phyloP scores from a whole-genome alignment of 2,113 vertebrate genomes.

The Istiophorus platypterus region DNA sequence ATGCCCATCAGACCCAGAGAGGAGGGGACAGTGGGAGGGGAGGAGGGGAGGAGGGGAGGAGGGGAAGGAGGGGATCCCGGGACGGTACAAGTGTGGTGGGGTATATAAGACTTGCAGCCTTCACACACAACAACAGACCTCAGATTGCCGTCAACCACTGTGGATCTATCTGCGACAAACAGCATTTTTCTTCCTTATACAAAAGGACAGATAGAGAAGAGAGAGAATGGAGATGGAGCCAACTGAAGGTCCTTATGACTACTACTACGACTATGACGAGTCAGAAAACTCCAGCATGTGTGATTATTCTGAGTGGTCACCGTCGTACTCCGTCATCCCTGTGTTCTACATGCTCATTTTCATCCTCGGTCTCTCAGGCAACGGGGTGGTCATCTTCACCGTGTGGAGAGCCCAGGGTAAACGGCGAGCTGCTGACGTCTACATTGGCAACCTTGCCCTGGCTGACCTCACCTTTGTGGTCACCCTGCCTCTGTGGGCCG shows the following conservation, averaged over 20 bases:
- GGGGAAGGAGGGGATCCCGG: constrained; percentile 52
- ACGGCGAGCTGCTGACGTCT: constrained; percentile 85
- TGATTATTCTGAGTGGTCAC: constrained; percentile 86
- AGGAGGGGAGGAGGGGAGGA: constrained; percentile 39
- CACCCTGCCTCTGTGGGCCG: constrained; percentile 90
- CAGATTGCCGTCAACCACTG: constrained; percentile 33
- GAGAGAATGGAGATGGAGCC: constrained; percentile 59
- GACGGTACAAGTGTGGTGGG: constrained; percentile 38
- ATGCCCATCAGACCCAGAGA: constrained; percentile 22
- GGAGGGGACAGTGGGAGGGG: constrained; percentile 38
- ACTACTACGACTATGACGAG: constrained; percentile 74
- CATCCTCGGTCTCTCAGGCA: constrained; percentile 89
- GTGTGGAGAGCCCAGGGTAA: constrained; percentile 86
- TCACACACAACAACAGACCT: constrained; percentile 59
- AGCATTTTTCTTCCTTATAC: not conserved
- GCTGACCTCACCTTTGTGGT: constrained; percentile 91
- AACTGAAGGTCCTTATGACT: constrained; percentile 36
- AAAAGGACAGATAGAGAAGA: constrained; percentile 16
- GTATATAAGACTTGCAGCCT: constrained; percentile 75
- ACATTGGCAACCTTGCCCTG: constrained; percentile 89
- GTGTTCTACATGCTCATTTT: constrained; percentile 91
- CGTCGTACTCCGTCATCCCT: constrained; percentile 87
- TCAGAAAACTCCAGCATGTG: constrained; percentile 77
- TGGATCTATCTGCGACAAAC: constrained; percentile 31
- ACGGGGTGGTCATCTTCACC: constrained; percentile 89